Evolutionary conservation across 2,888 invertebrate genomes (phyloP), one percentile per base, ranked within the genome.

Genomic region (Glyphotaelius pellucidus): DNA sequence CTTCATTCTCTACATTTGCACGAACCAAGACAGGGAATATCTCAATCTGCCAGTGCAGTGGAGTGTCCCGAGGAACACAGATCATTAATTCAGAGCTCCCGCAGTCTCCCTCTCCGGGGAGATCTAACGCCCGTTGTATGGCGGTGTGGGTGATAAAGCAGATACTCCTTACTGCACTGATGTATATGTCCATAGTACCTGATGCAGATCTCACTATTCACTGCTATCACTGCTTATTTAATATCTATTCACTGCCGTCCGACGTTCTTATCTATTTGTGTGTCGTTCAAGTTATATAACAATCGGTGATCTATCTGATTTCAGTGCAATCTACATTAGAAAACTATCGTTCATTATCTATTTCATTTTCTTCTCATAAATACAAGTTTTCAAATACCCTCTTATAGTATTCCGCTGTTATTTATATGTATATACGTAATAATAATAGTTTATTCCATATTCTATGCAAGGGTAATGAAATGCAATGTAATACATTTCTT

Each of bases 81-180:
- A 86, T 87, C 87, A 87, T 87, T 87, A 87, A 87, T 87, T 87
- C 86, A 30, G 30, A 25, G 19, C n/a, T 42, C 47, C 25, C 11
- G 47, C 86, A 25, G 86, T 11, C 38, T n/a, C 87, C 87, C 31
- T 85, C 85, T 38, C 67, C 30, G 2, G 35, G 67, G 87, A 87
- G 30, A 67, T 87, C 87, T 31, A 31, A 52, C 15, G 67, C 67
- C n/a, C 67, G 19, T 5, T 15, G 7, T 25, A 67, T 25, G 19
- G 35, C 25, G 5, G 52, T 42, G 25, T 52, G 67, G 32, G 47
- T 67, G 87, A 87, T 87, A 87, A 87, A 87, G 31, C 67, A 35
- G 83, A 47, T 15, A 5, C 25, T 35, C 83, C 35, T 35, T 25
- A 83, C 15, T 25, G 35, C 35, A n/a, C 35, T 83, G 83, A 15